Base-by-base conservation (phyloP, 2,113 vertebrate genomes). In the Myocastor coypus region DNA sequence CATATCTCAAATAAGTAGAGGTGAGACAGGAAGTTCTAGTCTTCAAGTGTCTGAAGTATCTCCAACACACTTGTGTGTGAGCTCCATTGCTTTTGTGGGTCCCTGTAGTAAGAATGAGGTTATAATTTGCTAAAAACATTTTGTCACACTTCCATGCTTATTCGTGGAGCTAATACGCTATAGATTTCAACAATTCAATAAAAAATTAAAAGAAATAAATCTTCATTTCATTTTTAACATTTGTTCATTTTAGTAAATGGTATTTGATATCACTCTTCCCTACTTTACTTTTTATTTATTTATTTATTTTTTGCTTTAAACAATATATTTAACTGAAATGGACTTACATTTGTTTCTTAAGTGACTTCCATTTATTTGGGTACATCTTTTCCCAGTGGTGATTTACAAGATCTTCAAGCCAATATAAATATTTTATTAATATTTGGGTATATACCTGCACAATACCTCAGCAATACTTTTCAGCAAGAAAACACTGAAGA, bases 151-250 rank as follows among this genome's bases (percentile, higher is more conserved):
- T 14, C 87, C 12, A 59, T 64, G n/a, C 0, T 26, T 46, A 77
- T 57, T 78, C 26, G 16, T 81, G 0, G 42, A 83, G 68, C 22
- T 37, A 84, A 95, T 83, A 37, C 42, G 22, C 5, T 42, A 37
- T 19, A 68, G 46, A 64, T 78, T 71, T 89, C 32, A 92, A 61
- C 12, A 85, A 89, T 59, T 94, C 68, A 68, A 93, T 14, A 50
- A 55, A 9, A 94, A 83, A 81, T 19, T 26, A 82, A 92, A 92
- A 87, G 7, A 55, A 87, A 55, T 28, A 83, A 89, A 46, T 64
- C 40, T 71, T 14, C 40, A 30, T 85, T 63, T 63, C n/a, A 19
- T 93, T 83, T 17, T 42, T 40, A 64, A 7, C 10, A 63, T 68
- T 66, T 77, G 40, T 46, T 19, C 68, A 82, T 81, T 87, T 92